Percentiles rank a stretch among this genome's conserved stretches.
Evolutionary conservation across 2,113 vertebrate genomes (phyloP).

Genomic region (Cyanoramphus novaezelandiae): DNA sequence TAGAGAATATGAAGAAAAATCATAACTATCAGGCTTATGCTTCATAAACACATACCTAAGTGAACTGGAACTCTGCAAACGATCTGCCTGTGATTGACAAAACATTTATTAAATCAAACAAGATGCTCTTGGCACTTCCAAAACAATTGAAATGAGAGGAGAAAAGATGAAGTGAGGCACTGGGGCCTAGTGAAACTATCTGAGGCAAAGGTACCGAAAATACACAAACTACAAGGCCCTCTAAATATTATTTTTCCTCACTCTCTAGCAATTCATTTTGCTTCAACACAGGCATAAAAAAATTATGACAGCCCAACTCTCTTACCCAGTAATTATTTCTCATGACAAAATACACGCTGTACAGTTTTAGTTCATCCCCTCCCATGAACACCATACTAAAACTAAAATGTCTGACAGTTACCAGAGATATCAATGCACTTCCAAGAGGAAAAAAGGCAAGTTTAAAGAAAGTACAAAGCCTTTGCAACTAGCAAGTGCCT

Average conservation of each 20-base stretch:
- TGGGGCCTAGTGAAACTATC: not conserved
- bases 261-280: not conserved
- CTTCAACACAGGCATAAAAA: not conserved
- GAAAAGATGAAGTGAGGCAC: not conserved
- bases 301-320: not conserved
- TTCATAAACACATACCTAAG: conserved; percentile 35
- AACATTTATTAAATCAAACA: conserved; percentile 54
- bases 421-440: not conserved
- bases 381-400: not conserved
- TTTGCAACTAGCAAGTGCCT: not conserved
- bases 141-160: not conserved
- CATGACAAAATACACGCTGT: not conserved
- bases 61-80: conserved; percentile 24
- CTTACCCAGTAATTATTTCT: not conserved
- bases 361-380: not conserved
- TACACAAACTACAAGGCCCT: not conserved
- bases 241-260: not conserved
- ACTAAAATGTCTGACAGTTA: not conserved
- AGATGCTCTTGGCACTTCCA: conserved; percentile 28
- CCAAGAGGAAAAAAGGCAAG: not conserved
- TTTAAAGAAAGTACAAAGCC: not conserved
- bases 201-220: not conserved
- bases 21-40: conserved; percentile 7
- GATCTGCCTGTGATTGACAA: conserved; percentile 36
- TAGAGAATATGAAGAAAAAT: not conserved